Percentiles rank a stretch among this genome's conserved stretches.
Evolutionary conservation across 2,888 invertebrate genomes (phyloP).

Genomic region (Caenorhabditis sinica): DNA sequence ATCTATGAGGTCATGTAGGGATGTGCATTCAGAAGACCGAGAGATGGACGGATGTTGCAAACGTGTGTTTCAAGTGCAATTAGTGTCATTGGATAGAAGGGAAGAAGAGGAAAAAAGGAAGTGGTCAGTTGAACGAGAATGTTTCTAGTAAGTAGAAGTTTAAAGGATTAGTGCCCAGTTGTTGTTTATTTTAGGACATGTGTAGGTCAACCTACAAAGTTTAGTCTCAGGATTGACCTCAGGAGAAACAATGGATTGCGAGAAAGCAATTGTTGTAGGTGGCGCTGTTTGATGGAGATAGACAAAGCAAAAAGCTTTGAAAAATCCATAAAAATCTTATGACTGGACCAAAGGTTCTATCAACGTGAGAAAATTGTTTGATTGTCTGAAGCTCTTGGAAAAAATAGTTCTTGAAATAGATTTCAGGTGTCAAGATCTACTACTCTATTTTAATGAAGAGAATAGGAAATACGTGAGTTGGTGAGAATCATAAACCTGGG

Average conservation of each 20-base stretch:
- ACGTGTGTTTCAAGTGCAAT: conserved; percentile 53
- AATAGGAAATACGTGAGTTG: not conserved
- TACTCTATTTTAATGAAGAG: not conserved
- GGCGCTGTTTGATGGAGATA: no score
- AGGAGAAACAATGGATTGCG: not conserved
- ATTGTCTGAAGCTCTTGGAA: no score
- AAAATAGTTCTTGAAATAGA: not conserved
- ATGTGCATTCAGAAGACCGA: not conserved
- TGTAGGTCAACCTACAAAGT: conserved; percentile 18
- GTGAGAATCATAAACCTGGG: not conserved
- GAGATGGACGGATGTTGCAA: conserved; percentile 46
- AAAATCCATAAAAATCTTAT: no score
- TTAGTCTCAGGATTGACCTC: not conserved
- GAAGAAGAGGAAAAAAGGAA: conserved; percentile 26
- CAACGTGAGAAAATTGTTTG: no score
- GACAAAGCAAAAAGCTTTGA: no score
- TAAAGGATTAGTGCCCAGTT: conserved; percentile 32
- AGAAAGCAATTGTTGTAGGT: not conserved
- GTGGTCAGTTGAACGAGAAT: conserved; percentile 46
- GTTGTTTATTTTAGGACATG: conserved; percentile 45
- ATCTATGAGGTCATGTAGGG: not conserved
- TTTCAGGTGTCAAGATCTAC: not conserved
- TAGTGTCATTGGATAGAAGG: conserved; percentile 49
- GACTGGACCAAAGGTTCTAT: no score
- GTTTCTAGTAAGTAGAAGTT: conserved; percentile 18